Percentiles rank a stretch among this genome's conserved stretches.
These are phyloP conservation scores for Peromyscus attwateri DNA, from an alignment of 2,797 vertebrate species.

Conservation along the genomic window DNA sequence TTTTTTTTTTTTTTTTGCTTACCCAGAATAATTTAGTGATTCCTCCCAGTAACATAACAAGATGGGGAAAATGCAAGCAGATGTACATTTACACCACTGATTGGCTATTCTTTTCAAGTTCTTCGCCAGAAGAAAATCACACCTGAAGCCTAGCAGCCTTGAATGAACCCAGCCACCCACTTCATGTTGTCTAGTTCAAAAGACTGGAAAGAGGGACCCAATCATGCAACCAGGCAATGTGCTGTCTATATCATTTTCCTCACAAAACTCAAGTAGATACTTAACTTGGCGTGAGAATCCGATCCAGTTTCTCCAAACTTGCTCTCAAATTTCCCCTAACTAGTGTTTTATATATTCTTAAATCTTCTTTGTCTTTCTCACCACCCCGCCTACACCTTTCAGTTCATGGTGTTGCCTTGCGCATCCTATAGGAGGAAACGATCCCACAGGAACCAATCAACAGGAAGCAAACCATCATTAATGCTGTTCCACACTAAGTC, in stretches of 20 bases:
- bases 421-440: not conserved
- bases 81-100: not conserved
- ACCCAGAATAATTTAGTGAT: not conserved
- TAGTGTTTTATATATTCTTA: not conserved
- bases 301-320: not conserved
- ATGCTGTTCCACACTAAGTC: not conserved
- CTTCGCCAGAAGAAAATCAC: slow-evolving; percentile 19
- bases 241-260: not conserved
- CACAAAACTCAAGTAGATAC: not conserved
- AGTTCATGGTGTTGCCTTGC: not conserved
- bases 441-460: not conserved
- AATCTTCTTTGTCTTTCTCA: not conserved
- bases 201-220: not conserved
- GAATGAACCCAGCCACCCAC: not conserved
- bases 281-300: not conserved
- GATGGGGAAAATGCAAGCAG: not conserved
- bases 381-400: not conserved
- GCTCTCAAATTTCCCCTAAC: not conserved
- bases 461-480: not conserved
- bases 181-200: not conserved
- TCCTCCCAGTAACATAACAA: not conserved
- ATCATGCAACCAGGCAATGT: not conserved
- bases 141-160: not conserved
- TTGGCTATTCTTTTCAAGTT: slow-evolving; percentile 44
- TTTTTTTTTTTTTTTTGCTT: not conserved